These are phyloP conservation scores for Callosobruchus maculatus DNA, from an alignment of 2,888 invertebrate species.

Conservation along the genomic window DNA sequence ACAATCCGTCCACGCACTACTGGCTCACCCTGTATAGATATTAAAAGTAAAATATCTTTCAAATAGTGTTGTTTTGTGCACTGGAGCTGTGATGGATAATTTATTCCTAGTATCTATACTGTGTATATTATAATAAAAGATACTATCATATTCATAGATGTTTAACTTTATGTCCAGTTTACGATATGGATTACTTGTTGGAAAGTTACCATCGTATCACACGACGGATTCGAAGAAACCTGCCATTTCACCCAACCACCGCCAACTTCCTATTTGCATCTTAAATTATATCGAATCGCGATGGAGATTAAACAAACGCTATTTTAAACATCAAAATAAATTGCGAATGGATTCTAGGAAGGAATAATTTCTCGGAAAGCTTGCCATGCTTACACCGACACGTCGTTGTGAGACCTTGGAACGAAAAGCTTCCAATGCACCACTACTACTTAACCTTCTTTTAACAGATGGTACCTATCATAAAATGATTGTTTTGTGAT, in stretches of 20 bases:
- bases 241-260: neutral
- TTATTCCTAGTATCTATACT: no score
- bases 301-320: neutral
- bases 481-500: no score
- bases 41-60: no score
- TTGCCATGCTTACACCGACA: neutral
- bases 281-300: neutral
- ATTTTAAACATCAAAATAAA: neutral
- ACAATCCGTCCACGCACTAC: no score
- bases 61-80: no score
- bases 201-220: neutral
- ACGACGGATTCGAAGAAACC: neutral
- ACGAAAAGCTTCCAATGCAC: neutral
- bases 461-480: neutral
- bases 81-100: no score
- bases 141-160: no score
- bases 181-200: neutral
- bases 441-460: no score
- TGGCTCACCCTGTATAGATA: no score
- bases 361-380: neutral
- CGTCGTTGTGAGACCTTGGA: neutral
- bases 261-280: neutral
- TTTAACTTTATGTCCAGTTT: no score
- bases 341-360: neutral
- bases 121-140: no score